Evolutionary conservation across 2,888 invertebrate genomes (phyloP), one percentile per base, ranked within the genome.

Genomic region (Autographa gamma): DNA sequence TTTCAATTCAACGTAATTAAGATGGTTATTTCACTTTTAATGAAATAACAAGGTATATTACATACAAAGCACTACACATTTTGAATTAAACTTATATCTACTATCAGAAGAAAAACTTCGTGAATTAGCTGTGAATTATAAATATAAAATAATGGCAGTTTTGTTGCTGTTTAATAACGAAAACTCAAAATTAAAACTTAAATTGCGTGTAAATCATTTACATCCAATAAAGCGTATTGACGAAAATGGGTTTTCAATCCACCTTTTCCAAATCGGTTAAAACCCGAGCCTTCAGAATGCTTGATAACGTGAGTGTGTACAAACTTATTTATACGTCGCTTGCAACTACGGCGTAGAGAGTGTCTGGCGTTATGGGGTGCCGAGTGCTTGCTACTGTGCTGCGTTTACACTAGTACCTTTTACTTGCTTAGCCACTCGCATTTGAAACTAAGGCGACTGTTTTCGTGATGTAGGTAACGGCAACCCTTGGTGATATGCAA

Each of bases 291-390:
- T 73, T 74, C 67, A 54, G 69, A 71, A 78, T 64, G 63, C 64
- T 61, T 75, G 71, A 60, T 75, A 71, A 74, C 58, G 43, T 65
- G 76, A 71, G 74, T 73, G 71, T 80, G 66, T 80, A 73, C 67
- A 68, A 69, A 82, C 78, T 80, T 78, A 78, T 83, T 76, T 74
- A 83, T 76, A 74, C 76, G 68, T 76, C 66, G 71, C 79, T 74
- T 59, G 72, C 71, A 71, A 72, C 81, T 71, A 69, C 71, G 71
- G 74, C 65, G 76, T 66, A 78, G 84, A 73, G 72, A 83, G 86
- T 89, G 92, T 92, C 93, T 90, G 84, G 85, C 88, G 87, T 85
- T 84, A 85, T 83, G 86, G 90, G 88, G 90, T 86, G 89, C 85
- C 86, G 90, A 90, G 90, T 89, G 89, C 88, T 85, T 85, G 82